Conservation (phyloP, 2,797 vertebrate species). For the Kryptolebias ocellatus region DNA sequence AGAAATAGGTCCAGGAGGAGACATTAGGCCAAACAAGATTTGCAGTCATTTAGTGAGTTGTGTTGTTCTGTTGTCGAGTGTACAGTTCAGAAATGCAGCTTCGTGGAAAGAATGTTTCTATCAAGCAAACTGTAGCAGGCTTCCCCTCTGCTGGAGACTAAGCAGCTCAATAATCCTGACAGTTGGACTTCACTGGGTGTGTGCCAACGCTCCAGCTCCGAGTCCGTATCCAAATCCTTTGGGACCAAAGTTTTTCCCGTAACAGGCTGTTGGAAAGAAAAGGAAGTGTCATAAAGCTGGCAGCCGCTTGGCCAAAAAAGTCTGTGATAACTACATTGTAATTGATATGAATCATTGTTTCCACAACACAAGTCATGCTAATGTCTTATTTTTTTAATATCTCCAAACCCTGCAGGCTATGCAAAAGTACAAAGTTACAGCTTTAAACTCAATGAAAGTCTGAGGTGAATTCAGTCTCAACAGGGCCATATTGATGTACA, state of each 20-base stretch:
- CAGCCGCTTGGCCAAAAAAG: not conserved
- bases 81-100: constrained; percentile 9
- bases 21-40: not conserved
- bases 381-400: too few species aligned
- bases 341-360: not conserved
- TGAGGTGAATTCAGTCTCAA: too few species aligned
- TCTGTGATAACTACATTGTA: not conserved
- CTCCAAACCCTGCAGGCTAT: too few species aligned
- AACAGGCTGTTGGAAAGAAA: constrained; percentile 84
- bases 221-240: constrained; percentile 94
- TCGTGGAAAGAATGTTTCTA: not conserved
- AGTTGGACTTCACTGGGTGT: constrained; percentile 78
- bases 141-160: constrained; percentile 30
- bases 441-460: too few species aligned
- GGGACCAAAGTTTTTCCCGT: constrained; percentile 94
- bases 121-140: not conserved
- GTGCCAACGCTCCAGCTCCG: constrained; percentile 90
- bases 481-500: too few species aligned
- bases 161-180: constrained; percentile 13
- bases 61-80: not conserved
- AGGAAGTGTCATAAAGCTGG: not conserved
- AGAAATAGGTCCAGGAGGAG: not conserved
- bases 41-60: not conserved
- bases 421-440: too few species aligned
- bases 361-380: not conserved